These are phyloP conservation scores for Caretta caretta DNA, from an alignment of 2,113 vertebrate species.

Conservation along the genomic window DNA sequence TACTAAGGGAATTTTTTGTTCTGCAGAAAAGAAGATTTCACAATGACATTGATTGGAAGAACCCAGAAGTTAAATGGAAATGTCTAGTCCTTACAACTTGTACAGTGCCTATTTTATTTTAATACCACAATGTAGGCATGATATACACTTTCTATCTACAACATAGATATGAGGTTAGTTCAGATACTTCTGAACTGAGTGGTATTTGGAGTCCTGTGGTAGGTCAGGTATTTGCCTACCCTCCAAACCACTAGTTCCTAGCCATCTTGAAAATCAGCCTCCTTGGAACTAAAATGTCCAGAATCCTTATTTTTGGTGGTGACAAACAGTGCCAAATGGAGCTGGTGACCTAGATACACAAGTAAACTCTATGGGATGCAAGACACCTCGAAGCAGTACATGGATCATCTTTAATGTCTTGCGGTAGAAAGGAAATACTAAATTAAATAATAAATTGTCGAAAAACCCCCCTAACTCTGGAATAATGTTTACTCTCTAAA, in stretches of 20 bases:
- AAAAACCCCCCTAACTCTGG: not conserved
- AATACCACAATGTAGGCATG: not conserved
- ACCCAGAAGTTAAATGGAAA: conserved; percentile 1
- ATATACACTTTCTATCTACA: not conserved
- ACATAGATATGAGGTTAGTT: not conserved
- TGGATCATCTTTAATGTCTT: not conserved
- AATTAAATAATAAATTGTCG: not conserved
- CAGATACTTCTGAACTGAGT: not conserved
- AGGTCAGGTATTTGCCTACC: not conserved
- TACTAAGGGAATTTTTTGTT: conserved; percentile 33
- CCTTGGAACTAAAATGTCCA: not conserved
- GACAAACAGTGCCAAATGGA: not conserved
- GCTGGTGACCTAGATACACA: not conserved
- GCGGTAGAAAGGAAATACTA: not conserved
- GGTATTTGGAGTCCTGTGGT: not conserved
- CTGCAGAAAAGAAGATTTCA: conserved; percentile 72
- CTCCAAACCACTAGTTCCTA: not conserved
- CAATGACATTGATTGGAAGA: conserved; percentile 41
- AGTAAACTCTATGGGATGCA: not conserved
- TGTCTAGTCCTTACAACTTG: conserved; percentile 6
- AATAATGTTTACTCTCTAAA: not conserved
- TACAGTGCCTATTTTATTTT: conserved; percentile 23
- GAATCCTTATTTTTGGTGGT: not conserved
- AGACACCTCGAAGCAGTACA: not conserved
- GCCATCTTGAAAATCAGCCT: not conserved